These are phyloP conservation scores for Venustoraphidia nigricollis DNA, from an alignment of 2,888 invertebrate species.

Conservation along the genomic window DNA sequence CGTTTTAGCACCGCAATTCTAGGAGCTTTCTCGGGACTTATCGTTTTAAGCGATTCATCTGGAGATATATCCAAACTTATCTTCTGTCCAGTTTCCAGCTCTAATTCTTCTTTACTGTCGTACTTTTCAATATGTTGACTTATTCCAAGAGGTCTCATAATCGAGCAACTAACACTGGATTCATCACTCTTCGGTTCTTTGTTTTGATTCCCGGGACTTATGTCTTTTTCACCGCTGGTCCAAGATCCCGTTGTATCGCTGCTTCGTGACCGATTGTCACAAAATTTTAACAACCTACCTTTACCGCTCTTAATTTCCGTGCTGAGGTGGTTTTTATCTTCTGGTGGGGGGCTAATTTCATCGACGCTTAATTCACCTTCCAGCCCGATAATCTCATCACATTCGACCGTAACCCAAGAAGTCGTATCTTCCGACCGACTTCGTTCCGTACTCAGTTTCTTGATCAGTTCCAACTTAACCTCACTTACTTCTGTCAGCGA, in stretches of 20 bases:
- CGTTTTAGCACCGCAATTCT: slow-evolving; percentile 27
- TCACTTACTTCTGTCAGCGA: slow-evolving; percentile 51
- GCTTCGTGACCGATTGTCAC: slow-evolving; percentile 60
- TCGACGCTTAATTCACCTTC: slow-evolving; percentile 18
- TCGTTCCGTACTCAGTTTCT: slow-evolving; percentile 28
- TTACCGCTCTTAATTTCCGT: slow-evolving; percentile 11
- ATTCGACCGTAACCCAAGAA: slow-evolving; percentile 51
- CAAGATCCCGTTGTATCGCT: slow-evolving; percentile 62
- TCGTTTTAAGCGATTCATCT: slow-evolving; percentile 3
- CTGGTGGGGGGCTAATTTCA: slow-evolving; percentile 3
- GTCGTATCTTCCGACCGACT: slow-evolving; percentile 52
- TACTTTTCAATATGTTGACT: slow-evolving; percentile 56
- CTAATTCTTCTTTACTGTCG: slow-evolving; percentile 45
- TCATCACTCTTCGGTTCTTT: slow-evolving; percentile 47
- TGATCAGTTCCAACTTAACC: slow-evolving; percentile 34
- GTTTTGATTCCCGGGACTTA: slow-evolving; percentile 34
- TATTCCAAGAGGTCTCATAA: slow-evolving; percentile 62
- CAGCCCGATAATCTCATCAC: slow-evolving; percentile 49
- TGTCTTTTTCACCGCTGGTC: slow-evolving; percentile 63
- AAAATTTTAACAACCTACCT: slow-evolving; percentile 43
- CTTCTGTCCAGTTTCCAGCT: slow-evolving; percentile 29
- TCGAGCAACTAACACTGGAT: slow-evolving; percentile 63
- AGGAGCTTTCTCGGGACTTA: slow-evolving; percentile 13
- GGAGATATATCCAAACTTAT: background rate
- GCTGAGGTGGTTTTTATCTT: background rate